Evolutionary conservation across 2,888 invertebrate genomes (phyloP).

Genomic region (Rhabditophanes sp.): DNA sequence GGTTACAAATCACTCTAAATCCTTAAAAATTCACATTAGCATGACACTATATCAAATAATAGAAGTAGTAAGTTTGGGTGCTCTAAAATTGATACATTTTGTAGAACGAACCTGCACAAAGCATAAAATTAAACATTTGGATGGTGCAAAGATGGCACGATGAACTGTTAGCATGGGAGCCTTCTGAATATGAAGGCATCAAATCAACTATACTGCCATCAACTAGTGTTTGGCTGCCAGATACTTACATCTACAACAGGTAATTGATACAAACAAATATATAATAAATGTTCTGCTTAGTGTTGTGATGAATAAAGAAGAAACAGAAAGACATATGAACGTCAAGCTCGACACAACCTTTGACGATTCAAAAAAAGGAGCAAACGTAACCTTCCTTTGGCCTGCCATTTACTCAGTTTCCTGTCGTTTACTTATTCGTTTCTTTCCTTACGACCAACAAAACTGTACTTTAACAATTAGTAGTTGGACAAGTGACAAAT

Average conservation of each 20-base stretch:
- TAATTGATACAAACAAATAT: conserved; percentile 6
- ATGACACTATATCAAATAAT: conserved; percentile 37
- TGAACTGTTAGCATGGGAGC: conserved; percentile 31
- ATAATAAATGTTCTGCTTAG: conserved; percentile 7
- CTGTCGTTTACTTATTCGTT: conserved; percentile 22
- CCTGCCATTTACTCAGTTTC: conserved; percentile 41
- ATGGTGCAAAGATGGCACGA: conserved; percentile 45
- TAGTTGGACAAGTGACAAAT: conserved; percentile 39
- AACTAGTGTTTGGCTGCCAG: conserved; percentile 35
- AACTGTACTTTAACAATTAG: conserved; percentile 41
- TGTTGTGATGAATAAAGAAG: conserved; percentile 39
- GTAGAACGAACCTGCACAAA: conserved; percentile 48
- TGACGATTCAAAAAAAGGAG: conserved; percentile 29
- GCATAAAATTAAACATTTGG: conserved; percentile 48
- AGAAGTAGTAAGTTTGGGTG: conserved; percentile 16
- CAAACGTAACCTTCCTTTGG: conserved; percentile 34
- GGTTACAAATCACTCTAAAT: conserved; percentile 24
- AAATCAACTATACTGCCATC: conserved; percentile 37
- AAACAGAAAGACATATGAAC: conserved; percentile 42
- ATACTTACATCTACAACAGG: conserved; percentile 39
- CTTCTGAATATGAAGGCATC: conserved; percentile 21
- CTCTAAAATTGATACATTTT: too few species aligned
- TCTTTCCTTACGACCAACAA: conserved; percentile 40
- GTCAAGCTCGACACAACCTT: conserved; percentile 23
- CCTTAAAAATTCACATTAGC: conserved; percentile 31